Base-by-base conservation (phyloP, 2,797 vertebrate species). In the Danio tinwini region DNA sequence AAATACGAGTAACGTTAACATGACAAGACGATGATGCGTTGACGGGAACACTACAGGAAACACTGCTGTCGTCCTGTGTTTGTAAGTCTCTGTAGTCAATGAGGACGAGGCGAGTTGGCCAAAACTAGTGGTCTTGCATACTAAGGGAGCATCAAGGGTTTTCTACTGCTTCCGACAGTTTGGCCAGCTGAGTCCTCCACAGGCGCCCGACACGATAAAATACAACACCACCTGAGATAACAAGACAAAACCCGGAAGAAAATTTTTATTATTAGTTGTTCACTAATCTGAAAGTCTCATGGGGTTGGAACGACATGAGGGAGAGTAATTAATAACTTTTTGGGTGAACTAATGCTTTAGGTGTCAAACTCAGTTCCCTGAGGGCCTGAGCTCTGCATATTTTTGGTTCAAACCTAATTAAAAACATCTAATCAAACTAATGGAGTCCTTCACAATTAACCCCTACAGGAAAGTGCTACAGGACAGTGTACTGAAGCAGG, bases 171-270 rank as follows among this genome's bases (percentile, higher is more conserved):
- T 87, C 87, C 96, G 93, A 78, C 97, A 99, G 40, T 6, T 87
- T 6, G 95, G 94, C 96, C 96, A 98, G n/a, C 87, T 92, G 69
- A 98, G 93, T 55, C 97, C 97, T 6, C 96, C 96, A 1, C 97
- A 99, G 65, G 95, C 85, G 6, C 87, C 94, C 0, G 96, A 96
- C n/a, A 97, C 93, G 29, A 98, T 96, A 81, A 98, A 91, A 87
- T 96, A 99, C 87, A 98, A 90, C 86, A 98, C 86, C 62, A 98
- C 94, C 97, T 99, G 88, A 77, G 76, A 87, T 47, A 16, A n/a
- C n/a, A n/a, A 78, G 82, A 9, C 49, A 29, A 70, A 14, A 50
- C 65, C 8, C 19, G 7, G 64, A 29, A n/a, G 9, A 53, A 5
- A n/a, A 5, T 21, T 7, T 17, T 17, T 14, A 68, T 42, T 53